Conservation (phyloP, 2,888 invertebrate species). For the Synanthedon myopaeformis region DNA sequence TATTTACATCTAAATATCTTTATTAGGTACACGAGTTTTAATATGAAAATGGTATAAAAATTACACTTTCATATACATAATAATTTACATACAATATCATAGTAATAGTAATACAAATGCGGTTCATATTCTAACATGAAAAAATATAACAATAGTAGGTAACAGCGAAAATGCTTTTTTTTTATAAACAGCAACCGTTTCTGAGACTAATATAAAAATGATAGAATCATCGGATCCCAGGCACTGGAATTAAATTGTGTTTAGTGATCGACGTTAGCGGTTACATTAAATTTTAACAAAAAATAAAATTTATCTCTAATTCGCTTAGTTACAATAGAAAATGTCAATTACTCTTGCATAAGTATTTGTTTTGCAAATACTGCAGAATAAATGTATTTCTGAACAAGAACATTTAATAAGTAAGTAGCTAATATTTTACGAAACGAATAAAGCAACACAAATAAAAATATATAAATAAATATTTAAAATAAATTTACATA, state of each 20-base stretch:
- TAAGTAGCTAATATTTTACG: not conserved
- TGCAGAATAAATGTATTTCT: constrained; percentile 52
- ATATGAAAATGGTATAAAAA: constrained; percentile 70
- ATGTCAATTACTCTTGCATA: constrained; percentile 44
- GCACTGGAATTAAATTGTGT: constrained; percentile 6
- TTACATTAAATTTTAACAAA: constrained; percentile 27
- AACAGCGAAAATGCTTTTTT: constrained; percentile 54
- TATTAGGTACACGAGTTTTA: constrained; percentile 66
- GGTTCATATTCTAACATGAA: constrained; percentile 56
- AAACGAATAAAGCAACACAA: not conserved
- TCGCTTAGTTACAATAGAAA: constrained; percentile 14
- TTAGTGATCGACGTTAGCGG: constrained; percentile 23
- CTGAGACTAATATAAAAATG: constrained; percentile 40
- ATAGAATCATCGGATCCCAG: constrained; percentile 23
- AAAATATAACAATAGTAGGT: constrained; percentile 68
- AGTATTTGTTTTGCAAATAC: constrained; percentile 62
- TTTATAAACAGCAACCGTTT: constrained; percentile 45
- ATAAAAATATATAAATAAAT: constrained; percentile 11
- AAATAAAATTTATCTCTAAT: constrained; percentile 2
- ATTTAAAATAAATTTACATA: constrained; percentile 52
- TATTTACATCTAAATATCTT: constrained; percentile 62
- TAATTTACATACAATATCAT: constrained; percentile 49
- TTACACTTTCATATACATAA: constrained; percentile 64
- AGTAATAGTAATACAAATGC: constrained; percentile 67
- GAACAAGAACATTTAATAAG: constrained; percentile 7